Evolutionary conservation across 2,113 vertebrate genomes (phyloP), one percentile per base, ranked within the genome.

Genomic region (Vidua macroura): DNA sequence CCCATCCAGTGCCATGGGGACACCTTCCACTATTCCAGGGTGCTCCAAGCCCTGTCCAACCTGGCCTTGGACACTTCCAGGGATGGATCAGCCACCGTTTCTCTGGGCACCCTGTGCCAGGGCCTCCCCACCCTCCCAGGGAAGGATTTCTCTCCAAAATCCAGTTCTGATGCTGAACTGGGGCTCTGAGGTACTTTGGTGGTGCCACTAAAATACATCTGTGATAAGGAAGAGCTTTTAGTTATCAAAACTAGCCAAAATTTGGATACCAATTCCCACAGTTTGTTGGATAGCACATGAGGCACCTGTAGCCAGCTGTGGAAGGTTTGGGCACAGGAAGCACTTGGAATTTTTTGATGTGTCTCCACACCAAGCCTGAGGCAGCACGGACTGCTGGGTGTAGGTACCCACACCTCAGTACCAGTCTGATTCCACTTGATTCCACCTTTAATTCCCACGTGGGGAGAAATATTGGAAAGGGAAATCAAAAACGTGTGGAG

Each of bases 331-430:
- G 35, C 31, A 12, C 15, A 21, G 53, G 48, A 23, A 82, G 19
- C 44, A 44, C 14, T 25, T 11, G 33, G 76, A 41, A 30, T 59
- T 83, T 66, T 41, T 60, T 25, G n/a, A 11, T 16, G 56, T 68
- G 67, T 68, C 30, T 84, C 27, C 77, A 63, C 62, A 41, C 13
- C 24, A 23, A 15, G 9, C 9, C n/a, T 11, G 58, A 64, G 44
- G 44, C 39, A 31, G 20, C 67, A 60, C 0, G 0, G 20, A 9
- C 48, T 3, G 4, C 69, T 75, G 20, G 23, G 2, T 31, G 24
- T 10, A 33, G 44, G 33, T 31, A 16, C 1, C 4, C 1, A 3
- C 59, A 28, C 31, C 64, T 62, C 1, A 2, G 6, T 1, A 15
- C 46, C 6, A 4, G 4, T 1, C 51, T 53, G 5, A 11, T 51